Base-by-base conservation (phyloP, 2,888 invertebrate genomes). In the Diadromus collaris region DNA sequence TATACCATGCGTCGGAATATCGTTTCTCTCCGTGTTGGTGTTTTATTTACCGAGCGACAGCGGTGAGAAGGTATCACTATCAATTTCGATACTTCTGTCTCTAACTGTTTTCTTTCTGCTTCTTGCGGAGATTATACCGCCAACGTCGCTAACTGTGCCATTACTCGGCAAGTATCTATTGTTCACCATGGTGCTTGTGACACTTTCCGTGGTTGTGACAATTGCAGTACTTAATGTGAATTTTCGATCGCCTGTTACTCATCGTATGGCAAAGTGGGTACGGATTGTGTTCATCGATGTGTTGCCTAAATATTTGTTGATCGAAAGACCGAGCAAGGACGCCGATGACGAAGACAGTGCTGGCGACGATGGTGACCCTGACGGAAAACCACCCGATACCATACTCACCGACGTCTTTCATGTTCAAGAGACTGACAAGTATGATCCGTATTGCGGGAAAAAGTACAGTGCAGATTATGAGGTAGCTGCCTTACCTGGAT, bases 21-120 rank as follows among this genome's bases (percentile, higher is more conserved):
- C 98, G 80, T 98, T 98, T 91, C 94, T 99, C 82, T 98, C 98
- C 85, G 97, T 99, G 78, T 93, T 99, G 81, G 99, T 99, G 82
- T 99, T 99, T 92, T 99, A 99, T 92, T 93, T 99, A 86, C 99
- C 99, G 78, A 97, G 98, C 83, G 98, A 99, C 92, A 98, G 98
- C 68, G 99, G 99, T 84, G 99, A 99, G 92, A 99, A 99, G 92
- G 97, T 99, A 86, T 98, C 98, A 81, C 94, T 99, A 83, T 98
- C 98, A 91, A 97, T 98, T 89, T 97, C 97, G 83, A 97, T 98
- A 90, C 93, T 98, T 81, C 95, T 98, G 73, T 98, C 98, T 85
- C 93, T 98, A 89, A 98, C 97, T 88, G 97, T 98, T 93, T 98
- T 98, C 93, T 97, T 98, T 93, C 93, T 98, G 89, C 93, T 98